Conservation (phyloP, 2,113 vertebrate genomes). For the Leptosomus discolor region DNA sequence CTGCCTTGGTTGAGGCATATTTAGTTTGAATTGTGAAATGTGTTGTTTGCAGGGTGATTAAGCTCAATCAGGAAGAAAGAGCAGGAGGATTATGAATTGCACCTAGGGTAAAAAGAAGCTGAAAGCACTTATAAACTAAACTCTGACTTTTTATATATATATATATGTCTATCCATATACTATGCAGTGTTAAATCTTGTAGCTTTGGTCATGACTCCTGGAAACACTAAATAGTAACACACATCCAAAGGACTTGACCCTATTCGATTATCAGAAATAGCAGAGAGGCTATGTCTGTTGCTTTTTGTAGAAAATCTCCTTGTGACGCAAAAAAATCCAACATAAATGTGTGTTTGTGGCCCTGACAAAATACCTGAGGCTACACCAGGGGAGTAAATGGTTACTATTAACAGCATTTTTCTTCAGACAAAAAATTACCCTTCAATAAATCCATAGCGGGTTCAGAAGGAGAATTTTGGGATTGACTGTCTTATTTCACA, state of each 20-base stretch:
- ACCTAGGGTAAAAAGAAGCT: neutral
- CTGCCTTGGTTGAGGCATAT: neutral
- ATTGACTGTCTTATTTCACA: neutral
- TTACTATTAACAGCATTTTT: neutral
- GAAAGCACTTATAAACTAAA: neutral
- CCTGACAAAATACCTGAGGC: neutral
- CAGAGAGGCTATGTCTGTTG: neutral
- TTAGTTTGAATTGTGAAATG: neutral
- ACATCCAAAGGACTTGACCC: neutral
- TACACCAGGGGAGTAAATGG: neutral
- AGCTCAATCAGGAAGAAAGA: neutral
- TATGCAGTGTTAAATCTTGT: neutral
- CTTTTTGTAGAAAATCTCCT: neutral
- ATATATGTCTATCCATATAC: too few relatives aligned
- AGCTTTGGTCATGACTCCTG: neutral
- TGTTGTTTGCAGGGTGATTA: neutral
- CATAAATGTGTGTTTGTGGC: neutral
- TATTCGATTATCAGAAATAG: neutral
- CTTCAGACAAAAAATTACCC: neutral
- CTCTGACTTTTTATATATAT: neutral
- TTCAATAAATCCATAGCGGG: neutral
- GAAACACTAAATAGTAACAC: neutral
- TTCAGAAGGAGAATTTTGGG: neutral
- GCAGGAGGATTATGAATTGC: neutral
- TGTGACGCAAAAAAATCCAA: neutral